Conservation (phyloP, 2,888 invertebrate genomes). For the Plusia festucae region DNA sequence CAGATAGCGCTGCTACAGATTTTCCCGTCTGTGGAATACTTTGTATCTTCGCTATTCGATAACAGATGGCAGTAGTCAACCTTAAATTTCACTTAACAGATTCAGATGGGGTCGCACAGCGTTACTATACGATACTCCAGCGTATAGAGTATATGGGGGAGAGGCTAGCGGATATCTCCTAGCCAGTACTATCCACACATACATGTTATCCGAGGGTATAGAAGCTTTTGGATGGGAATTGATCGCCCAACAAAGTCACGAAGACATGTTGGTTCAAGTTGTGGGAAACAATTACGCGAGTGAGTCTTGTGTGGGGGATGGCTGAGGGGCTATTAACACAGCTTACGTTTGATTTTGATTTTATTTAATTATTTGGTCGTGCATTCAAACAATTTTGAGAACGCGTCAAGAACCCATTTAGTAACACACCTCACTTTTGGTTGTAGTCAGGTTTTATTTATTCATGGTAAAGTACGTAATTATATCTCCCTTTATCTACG, state of each 20-base stretch:
- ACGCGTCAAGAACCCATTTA: neutral
- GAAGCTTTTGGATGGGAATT: constrained; percentile 77
- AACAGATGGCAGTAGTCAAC: constrained; percentile 68
- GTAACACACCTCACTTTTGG: neutral
- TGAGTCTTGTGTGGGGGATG: constrained; percentile 78
- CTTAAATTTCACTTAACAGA: constrained; percentile 79
- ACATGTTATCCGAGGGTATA: constrained; percentile 77
- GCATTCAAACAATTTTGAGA: neutral
- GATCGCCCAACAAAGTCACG: constrained; percentile 75
- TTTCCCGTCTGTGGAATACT: neutral
- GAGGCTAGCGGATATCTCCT: constrained; percentile 93
- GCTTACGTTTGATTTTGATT: neutral
- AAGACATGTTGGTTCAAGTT: constrained; percentile 84
- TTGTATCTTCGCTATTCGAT: constrained; percentile 53
- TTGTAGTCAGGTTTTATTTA: too few relatives aligned
- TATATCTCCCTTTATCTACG: neutral
- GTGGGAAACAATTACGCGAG: constrained; percentile 88
- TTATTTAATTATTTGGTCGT: constrained; percentile 2
- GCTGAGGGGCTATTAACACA: constrained; percentile 23
- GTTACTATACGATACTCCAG: constrained; percentile 93
- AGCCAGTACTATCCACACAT: constrained; percentile 92
- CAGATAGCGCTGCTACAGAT: constrained; percentile 30
- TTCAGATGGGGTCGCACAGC: constrained; percentile 93
- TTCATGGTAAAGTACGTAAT: neutral
- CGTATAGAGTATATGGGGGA: constrained; percentile 91